A percentile compares a stretch with the other conserved stretches of the same genome.
Conservation (phyloP, 2,888 invertebrate genomes). For the Caenorhabditis sp. region DNA sequence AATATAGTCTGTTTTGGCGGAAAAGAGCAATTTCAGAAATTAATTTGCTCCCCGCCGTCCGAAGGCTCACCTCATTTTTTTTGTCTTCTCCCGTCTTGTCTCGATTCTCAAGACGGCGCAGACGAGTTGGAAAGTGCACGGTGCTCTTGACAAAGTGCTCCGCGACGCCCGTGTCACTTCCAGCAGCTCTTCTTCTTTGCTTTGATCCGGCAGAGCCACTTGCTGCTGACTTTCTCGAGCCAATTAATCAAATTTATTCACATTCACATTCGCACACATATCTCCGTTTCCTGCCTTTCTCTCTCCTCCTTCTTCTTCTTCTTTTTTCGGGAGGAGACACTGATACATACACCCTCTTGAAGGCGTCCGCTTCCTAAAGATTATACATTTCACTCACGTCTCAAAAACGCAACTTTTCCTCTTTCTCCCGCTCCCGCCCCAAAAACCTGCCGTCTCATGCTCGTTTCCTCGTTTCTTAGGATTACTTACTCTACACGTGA, state of each 20-base stretch:
- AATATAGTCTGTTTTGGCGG: slow-evolving; percentile 43
- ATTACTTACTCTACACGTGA: too few relatives aligned
- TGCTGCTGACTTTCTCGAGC: slow-evolving; percentile 38
- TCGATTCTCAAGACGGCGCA: slow-evolving; percentile 11
- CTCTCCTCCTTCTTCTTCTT: slow-evolving; percentile 9
- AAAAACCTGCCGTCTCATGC: too few relatives aligned
- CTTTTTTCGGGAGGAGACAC: slow-evolving; percentile 32
- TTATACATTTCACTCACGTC: slow-evolving; percentile 44
- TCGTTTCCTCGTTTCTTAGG: too few relatives aligned
- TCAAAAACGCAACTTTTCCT: slow-evolving; percentile 11
- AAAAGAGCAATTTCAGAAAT: slow-evolving; percentile 49
- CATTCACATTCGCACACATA: slow-evolving; percentile 50
- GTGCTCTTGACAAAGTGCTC: slow-evolving; percentile 31
- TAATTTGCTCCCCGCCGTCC: slow-evolving; percentile 25
- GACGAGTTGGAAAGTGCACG: slow-evolving; percentile 24
- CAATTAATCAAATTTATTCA: slow-evolving; percentile 58
- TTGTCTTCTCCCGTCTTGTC: slow-evolving; percentile 13
- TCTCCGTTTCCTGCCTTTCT: slow-evolving; percentile 24
- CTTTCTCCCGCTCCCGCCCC: too few relatives aligned
- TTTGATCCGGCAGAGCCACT: slow-evolving; percentile 39
- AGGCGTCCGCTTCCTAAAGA: slow-evolving; percentile 11
- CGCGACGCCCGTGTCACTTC: slow-evolving; percentile 31
- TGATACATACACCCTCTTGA: slow-evolving; percentile 28
- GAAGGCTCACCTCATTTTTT: slow-evolving; percentile 4
- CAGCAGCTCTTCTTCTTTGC: slow-evolving; percentile 19